phyloP scores from a whole-genome alignment of 2,888 invertebrate species.

The Luperina testacea region DNA sequence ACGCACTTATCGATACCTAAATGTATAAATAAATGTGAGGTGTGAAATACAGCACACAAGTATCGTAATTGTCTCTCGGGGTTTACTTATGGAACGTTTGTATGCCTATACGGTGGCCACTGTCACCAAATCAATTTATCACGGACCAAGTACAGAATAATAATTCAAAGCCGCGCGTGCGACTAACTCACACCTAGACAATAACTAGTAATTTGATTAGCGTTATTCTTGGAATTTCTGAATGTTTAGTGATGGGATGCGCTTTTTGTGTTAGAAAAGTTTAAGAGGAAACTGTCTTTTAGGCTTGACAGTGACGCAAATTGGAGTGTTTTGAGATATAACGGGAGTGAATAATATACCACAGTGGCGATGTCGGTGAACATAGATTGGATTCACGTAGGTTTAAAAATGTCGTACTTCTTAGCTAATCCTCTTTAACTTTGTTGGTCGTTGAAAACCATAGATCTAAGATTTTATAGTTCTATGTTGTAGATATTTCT shows the following conservation, averaged over 20 bases:
- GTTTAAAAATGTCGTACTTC: background rate
- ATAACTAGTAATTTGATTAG: conserved; percentile 82
- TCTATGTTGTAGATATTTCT: background rate
- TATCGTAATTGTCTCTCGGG: conserved; percentile 77
- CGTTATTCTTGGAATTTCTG: conserved; percentile 71
- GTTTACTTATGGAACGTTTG: conserved; percentile 79
- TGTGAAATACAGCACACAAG: conserved; percentile 73
- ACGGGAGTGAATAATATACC: too few relatives aligned
- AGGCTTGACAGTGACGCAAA: too few relatives aligned
- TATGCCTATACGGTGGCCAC: conserved; percentile 78
- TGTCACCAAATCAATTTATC: conserved; percentile 86
- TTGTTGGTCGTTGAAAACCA: background rate
- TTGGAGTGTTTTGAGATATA: background rate
- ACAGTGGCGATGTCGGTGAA: background rate
- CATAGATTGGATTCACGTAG: background rate
- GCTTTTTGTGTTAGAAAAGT: conserved; percentile 10
- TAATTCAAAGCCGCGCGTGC: conserved; percentile 80
- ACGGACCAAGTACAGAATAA: conserved; percentile 81
- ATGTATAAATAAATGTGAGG: conserved; percentile 68
- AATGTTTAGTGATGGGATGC: conserved; percentile 52
- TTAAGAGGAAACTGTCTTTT: background rate
- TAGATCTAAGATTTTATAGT: background rate
- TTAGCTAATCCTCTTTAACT: background rate
- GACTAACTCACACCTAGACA: conserved; percentile 81
- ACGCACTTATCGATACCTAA: conserved; percentile 61